Evolutionary conservation across 2,888 invertebrate genomes (phyloP).

Genomic region (Drosophila meridionalis): DNA sequence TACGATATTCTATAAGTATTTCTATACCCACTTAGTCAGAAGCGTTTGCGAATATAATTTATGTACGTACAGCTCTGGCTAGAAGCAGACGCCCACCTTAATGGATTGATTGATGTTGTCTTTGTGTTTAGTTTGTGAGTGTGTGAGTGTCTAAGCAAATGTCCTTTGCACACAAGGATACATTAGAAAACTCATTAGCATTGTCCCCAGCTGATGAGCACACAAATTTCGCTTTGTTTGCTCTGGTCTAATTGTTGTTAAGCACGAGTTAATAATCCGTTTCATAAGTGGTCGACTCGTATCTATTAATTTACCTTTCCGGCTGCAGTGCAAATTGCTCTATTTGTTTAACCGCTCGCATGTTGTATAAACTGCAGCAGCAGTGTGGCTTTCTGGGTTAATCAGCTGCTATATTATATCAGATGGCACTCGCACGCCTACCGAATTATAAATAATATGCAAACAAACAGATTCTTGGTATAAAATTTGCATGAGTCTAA

Average conservation of each 20-base stretch:
- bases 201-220: background rate
- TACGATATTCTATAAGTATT: background rate
- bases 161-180: background rate
- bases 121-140: background rate
- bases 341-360: slow-evolving; percentile 44
- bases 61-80: background rate
- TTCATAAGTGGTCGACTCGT: background rate
- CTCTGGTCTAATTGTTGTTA: slow-evolving; percentile 8
- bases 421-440: slow-evolving; percentile 16
- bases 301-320: background rate
- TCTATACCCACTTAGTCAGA: background rate
- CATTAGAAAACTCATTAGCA: slow-evolving; percentile 6
- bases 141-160: background rate
- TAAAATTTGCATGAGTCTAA: slow-evolving; percentile 76
- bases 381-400: slow-evolving; percentile 60
- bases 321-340: slow-evolving; percentile 18
- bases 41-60: slow-evolving; percentile 15
- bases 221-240: slow-evolving; percentile 14
- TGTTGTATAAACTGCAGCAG: slow-evolving; percentile 26
- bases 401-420: slow-evolving; percentile 57
- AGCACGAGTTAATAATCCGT: slow-evolving; percentile 15
- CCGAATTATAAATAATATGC: slow-evolving; percentile 53
- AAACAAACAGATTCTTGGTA: slow-evolving; percentile 59
- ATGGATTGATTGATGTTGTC: slow-evolving; percentile 25
- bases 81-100: background rate